Base-by-base conservation (phyloP, 30 jellyfish, hydroid and myxozoan species). In the Cassiopea xamachana region DNA sequence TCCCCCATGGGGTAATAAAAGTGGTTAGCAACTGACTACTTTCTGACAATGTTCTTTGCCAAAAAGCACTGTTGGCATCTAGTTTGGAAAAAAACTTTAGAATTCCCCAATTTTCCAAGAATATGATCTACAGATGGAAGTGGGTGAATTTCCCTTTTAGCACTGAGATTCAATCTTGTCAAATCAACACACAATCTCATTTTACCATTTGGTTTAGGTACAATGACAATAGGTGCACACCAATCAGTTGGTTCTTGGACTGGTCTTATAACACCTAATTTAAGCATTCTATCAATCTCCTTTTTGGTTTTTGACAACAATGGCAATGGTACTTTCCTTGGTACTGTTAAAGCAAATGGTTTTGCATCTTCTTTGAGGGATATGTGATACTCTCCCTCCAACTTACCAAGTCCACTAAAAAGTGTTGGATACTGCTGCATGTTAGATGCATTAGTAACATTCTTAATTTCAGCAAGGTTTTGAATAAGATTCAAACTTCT, bases 141-240 rank as follows among this genome's bases (percentile, higher is more conserved):
- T 43, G 85, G 98, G 82, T 85, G 86, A 68, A 60, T 14, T 73
- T 92, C 97, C 44, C 98, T 75, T 75, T 86, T 81, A 27, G 74
- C 85, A 44, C 73, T 64, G 2, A 10, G 7, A 71, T 87, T 86
- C 74, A 86, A 91, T 69, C 86, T 87, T 0, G 93, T 87, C 19
- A 87, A 60, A 69, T 87, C 98, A 18, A 92, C 87, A 87, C 96
- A 86, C 7, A 92, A 44, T 60, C 96, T 71, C 27, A 92, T 82
- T 46, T 92, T 60, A 49, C 70, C 87, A 46, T 87, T 60, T 45
- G 93, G 85, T 46, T 87, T 92, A 67, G 81, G 80, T 43, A 79
- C 94, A 16, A 79, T 91, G n/a, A 92, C 93, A 39, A 92, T 86
- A 1, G 96, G 90, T 2, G 90, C 90, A 67, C 93, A 87, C 97